These are phyloP conservation scores for Indicator maculatus DNA, from an alignment of 2,113 vertebrate genomes.

Conservation along the genomic window DNA sequence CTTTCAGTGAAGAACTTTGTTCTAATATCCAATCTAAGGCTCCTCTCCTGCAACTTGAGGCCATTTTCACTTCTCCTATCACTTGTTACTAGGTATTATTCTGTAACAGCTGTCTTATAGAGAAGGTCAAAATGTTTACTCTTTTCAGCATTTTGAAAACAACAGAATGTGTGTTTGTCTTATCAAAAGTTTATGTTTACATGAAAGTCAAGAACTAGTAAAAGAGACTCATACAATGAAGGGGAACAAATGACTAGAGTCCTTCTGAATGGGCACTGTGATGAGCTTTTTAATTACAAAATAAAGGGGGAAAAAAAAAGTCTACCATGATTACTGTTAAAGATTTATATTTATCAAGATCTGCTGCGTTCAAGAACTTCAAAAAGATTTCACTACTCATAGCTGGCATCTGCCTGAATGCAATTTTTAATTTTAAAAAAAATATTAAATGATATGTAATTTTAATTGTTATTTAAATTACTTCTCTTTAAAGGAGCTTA, in stretches of 20 bases:
- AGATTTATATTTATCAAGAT: constrained; percentile 54
- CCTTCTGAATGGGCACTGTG: constrained; percentile 54
- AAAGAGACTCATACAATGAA: constrained; percentile 6
- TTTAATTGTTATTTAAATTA: constrained; percentile 57
- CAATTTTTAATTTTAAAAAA: not conserved
- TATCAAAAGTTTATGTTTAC: constrained; percentile 55
- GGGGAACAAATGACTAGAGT: constrained; percentile 3
- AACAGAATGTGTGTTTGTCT: not conserved
- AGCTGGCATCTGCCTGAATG: constrained; percentile 16
- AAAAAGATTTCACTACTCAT: constrained; percentile 33
- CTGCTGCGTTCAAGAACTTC: constrained; percentile 35
- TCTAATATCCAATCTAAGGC: too few species aligned
- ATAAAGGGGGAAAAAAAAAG: constrained; percentile 15
- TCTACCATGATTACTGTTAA: not conserved
- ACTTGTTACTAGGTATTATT: not conserved
- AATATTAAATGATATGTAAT: not conserved
- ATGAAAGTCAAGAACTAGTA: constrained; percentile 48
- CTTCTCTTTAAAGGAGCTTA: constrained; percentile 13
- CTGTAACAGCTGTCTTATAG: not conserved
- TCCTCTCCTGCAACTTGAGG: too few species aligned
- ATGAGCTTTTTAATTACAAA: constrained; percentile 56
- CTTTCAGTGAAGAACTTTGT: too few species aligned
- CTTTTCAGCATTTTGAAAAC: constrained; percentile 1
- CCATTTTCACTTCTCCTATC: too few species aligned
- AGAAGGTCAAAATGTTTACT: constrained; percentile 15